Conservation (phyloP, 2,797 vertebrate genomes). For the Lepilemur septentrionalis region DNA sequence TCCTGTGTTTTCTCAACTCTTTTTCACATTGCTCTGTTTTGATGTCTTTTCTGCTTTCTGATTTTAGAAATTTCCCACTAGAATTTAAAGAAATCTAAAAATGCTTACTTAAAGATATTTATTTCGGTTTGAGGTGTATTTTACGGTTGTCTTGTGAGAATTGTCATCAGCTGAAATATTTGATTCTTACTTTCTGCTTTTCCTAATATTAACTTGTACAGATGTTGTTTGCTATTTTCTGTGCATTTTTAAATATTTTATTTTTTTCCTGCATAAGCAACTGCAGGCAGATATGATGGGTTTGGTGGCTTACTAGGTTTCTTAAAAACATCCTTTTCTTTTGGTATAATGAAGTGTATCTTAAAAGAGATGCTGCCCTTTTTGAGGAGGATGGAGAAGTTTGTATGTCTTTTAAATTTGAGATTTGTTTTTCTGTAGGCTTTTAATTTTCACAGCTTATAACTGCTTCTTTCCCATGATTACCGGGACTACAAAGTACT, state of each 20-base stretch:
- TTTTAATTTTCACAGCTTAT: background rate
- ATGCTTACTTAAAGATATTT: background rate
- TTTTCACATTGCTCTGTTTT: background rate
- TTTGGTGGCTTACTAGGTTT: background rate
- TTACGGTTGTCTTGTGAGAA: background rate
- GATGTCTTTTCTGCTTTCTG: background rate
- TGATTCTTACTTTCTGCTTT: background rate
- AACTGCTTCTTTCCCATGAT: background rate
- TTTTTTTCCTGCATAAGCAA: background rate
- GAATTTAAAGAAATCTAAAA: background rate
- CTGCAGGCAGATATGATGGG: background rate
- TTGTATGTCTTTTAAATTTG: background rate
- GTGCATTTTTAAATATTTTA: background rate
- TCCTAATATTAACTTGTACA: background rate
- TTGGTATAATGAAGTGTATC: background rate
- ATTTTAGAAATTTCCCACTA: background rate
- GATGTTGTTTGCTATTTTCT: background rate
- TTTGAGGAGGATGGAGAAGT: background rate
- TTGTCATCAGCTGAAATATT: background rate
- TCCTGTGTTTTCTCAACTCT: background rate
- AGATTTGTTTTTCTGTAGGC: background rate
- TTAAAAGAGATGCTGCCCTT: background rate
- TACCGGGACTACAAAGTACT: background rate
- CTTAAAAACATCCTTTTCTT: background rate
- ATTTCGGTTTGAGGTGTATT: background rate